Evolutionary conservation across 2,113 vertebrate species (phyloP).

Genomic region (Tor tambroides): DNA sequence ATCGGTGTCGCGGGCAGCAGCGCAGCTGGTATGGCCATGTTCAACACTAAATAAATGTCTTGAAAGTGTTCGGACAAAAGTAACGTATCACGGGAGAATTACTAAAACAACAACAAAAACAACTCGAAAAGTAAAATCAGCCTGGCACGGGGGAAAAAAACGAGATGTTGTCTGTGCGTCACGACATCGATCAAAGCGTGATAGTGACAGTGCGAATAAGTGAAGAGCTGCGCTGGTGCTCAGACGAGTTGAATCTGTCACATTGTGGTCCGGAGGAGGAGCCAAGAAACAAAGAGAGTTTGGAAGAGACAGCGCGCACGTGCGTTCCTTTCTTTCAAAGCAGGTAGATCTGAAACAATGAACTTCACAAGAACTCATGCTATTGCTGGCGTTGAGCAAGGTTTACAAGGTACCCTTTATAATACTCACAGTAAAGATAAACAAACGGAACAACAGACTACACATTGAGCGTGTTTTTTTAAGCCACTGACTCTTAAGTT

Average conservation of each 20-base stretch:
- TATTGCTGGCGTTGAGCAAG: background rate
- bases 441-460: background rate
- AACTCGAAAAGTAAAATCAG: constrained; percentile 2
- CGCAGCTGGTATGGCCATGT: constrained; percentile 89
- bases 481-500: background rate
- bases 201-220: constrained; percentile 46
- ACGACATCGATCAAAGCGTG: constrained; percentile 40
- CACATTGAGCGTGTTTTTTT: background rate
- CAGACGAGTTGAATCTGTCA: constrained; percentile 25
- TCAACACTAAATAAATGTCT: constrained; percentile 70
- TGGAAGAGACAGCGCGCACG: constrained; percentile 39
- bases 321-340: background rate
- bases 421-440: background rate
- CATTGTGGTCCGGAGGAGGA: constrained; percentile 47
- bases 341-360: constrained; percentile 8
- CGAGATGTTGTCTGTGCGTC: constrained; percentile 29
- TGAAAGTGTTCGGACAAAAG: constrained; percentile 58
- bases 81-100: constrained; percentile 16
- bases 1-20: constrained; percentile 87
- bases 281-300: constrained; percentile 50
- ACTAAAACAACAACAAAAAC: background rate
- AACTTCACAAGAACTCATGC: background rate
- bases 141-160: background rate
- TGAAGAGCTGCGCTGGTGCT: constrained; percentile 21
- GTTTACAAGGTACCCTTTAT: background rate